Conservation (phyloP, 2,113 vertebrate genomes). For the Nerophis ophidion region DNA sequence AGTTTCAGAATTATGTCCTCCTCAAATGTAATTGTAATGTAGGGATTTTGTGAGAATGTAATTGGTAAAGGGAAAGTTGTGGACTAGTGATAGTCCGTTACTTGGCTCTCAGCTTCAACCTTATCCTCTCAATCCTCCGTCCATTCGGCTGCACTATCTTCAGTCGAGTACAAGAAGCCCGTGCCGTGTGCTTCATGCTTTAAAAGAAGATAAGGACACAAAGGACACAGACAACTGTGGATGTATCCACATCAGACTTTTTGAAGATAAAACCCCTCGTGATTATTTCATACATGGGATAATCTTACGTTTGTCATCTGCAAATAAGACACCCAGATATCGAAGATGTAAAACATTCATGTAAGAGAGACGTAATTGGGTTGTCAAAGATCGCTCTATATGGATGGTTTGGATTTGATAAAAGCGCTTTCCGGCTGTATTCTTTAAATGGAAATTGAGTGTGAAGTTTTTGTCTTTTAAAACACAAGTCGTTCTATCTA, state of each 20-base stretch:
- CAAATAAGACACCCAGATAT: not conserved
- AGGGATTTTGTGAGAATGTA: too few species aligned
- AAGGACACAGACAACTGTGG: conserved; percentile 48
- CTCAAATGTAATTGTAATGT: too few species aligned
- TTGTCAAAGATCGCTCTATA: not conserved
- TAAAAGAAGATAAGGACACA: conserved; percentile 52
- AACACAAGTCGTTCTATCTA: not conserved
- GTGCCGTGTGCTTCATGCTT: conserved; percentile 49
- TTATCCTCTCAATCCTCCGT: conserved; percentile 3
- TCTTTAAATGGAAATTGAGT: conserved; percentile 14
- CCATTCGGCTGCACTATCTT: conserved; percentile 38
- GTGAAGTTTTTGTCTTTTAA: not conserved
- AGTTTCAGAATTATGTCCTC: too few species aligned
- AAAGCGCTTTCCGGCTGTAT: not conserved
- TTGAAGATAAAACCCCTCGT: conserved; percentile 1
- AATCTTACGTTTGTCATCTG: not conserved
- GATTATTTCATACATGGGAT: not conserved
- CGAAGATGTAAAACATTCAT: not conserved
- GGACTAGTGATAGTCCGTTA: conserved; percentile 21
- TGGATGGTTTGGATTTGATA: conserved; percentile 5
- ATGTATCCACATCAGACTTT: conserved; percentile 27
- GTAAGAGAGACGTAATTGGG: not conserved
- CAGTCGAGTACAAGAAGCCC: conserved; percentile 44
- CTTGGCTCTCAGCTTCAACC: conserved; percentile 17
- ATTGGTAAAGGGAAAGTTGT: conserved; percentile 22